Evolutionary conservation across 1,140 invertebrate genomes (phyloP), one percentile per base, ranked within the genome.

Genomic region (Hyles vespertilio): DNA sequence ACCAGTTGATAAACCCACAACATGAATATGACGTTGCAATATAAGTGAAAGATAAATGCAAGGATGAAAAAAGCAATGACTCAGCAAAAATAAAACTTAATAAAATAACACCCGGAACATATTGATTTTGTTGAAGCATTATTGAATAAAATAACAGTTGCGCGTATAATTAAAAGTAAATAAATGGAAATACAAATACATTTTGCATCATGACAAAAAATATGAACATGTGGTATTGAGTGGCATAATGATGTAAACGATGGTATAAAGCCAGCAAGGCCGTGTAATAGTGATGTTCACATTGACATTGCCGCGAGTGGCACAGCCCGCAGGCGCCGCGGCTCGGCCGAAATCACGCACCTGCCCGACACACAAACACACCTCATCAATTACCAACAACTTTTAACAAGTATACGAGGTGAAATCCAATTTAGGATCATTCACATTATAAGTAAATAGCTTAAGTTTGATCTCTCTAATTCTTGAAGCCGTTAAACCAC

Each of bases 281-380:
- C 50, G 33, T 22, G 32, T 33, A 32, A 11, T 32, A 34, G 10
- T 34, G 22, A 34, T 51, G 32, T 10, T 51, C 50, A 45, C 61
- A 75, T 63, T 80, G 73, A 69, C 67, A 79, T 76, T 80, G 77
- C 57, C 63, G 65, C 61, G 51, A 69, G 51, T 33, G 6, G 63
- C 54, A 59, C 57, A 12, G 65, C 69, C 67, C 57, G 62, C 56
- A 34, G 67, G 71, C 71, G 46, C 40, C 61, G 53, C 55, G 65
- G 69, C 69, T 60, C 34, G 63, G 51, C 57, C 51, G 51, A 60
- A 58, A 22, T 50, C 48, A 43, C 67, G 55, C 51, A 60, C 55
- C 62, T 67, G 69, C 58, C 44, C 58, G 65, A 61, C 59, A 56
- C 53, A 68, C 54, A 56, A 67, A 68, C 57, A 54, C 22, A 56